Evolutionary conservation across 2,888 invertebrate genomes (phyloP).

Genomic region (Pachydiplax longipennis): DNA sequence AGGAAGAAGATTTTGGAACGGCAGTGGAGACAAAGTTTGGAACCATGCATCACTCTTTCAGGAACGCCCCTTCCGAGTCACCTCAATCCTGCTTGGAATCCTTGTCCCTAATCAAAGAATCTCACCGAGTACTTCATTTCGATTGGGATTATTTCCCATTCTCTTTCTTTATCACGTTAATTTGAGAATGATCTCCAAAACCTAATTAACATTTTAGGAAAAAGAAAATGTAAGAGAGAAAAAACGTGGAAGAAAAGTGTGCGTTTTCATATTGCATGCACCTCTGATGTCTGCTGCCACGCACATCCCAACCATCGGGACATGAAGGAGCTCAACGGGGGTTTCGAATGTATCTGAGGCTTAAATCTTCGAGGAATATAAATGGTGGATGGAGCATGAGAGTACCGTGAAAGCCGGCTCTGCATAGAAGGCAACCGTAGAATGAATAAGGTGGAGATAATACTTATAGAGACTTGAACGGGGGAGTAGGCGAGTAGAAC

Average conservation of each 20-base stretch:
- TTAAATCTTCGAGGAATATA: background rate
- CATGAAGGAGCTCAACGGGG: background rate
- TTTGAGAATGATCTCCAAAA: background rate
- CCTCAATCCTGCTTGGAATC: too few species aligned
- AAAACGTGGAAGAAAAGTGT: background rate
- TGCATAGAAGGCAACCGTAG: background rate
- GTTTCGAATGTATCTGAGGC: background rate
- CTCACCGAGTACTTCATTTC: background rate
- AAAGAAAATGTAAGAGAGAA: background rate
- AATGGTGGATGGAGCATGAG: background rate
- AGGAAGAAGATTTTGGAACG: too few species aligned
- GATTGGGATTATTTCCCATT: background rate
- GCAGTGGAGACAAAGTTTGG: too few species aligned
- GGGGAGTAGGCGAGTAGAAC: background rate
- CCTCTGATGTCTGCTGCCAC: background rate
- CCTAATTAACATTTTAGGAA: background rate
- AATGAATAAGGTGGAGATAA: background rate
- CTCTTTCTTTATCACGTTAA: background rate
- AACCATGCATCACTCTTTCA: too few species aligned
- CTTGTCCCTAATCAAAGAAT: background rate
- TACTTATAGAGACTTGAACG: slow-evolving; percentile 12
- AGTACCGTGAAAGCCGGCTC: background rate
- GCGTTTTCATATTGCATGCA: background rate
- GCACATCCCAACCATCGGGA: background rate
- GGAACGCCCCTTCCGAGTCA: too few species aligned